Conservation (phyloP, 2,797 vertebrate species). For the Galagoides demidoff region DNA sequence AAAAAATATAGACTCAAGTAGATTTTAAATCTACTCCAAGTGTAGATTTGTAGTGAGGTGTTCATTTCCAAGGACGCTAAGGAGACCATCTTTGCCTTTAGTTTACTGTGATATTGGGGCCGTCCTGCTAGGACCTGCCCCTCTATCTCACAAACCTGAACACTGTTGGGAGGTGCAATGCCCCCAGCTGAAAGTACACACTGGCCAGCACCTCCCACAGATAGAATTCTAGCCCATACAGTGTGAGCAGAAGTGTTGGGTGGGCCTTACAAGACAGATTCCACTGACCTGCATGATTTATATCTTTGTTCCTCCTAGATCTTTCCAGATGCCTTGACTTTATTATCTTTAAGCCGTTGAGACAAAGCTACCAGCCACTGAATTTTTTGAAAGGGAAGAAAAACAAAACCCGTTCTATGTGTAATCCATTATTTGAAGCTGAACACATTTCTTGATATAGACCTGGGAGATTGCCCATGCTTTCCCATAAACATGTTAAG, state of each 20-base stretch:
- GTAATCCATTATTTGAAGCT: not conserved
- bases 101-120: not conserved
- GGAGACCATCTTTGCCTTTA: not conserved
- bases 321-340: not conserved
- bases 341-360: not conserved
- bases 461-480: not conserved
- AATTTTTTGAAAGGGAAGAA: not conserved
- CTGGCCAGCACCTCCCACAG: not conserved
- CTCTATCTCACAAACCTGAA: not conserved
- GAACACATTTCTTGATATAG: not conserved
- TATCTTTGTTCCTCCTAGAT: not conserved
- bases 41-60: not conserved
- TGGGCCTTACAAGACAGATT: not conserved
- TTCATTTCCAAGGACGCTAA: not conserved
- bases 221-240: not conserved
- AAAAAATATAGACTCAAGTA: not conserved
- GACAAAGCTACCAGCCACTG: not conserved
- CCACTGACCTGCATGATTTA: rapidly evolving
- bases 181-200: not conserved
- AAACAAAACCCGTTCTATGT: not conserved
- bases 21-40: not conserved
- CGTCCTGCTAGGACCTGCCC: not conserved
- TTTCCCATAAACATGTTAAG: not conserved
- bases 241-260: not conserved
- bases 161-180: not conserved